phyloP scores from a whole-genome alignment of 2,113 vertebrate species.

The Petrocephalus microphthalmus region DNA sequence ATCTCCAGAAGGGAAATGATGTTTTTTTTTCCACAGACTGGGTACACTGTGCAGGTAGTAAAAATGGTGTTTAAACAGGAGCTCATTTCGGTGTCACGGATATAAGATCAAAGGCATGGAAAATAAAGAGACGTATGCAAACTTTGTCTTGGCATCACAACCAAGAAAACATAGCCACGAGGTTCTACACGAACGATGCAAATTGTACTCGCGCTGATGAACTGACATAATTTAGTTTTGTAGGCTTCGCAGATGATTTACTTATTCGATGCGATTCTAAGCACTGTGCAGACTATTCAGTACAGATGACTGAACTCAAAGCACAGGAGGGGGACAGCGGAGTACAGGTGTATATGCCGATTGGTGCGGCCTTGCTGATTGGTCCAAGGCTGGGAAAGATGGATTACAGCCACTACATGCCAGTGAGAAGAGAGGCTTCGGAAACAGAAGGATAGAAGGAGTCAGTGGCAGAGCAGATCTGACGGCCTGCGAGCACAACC shows the following conservation, averaged over 20 bases:
- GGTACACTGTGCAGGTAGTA: background rate
- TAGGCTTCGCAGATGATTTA: background rate
- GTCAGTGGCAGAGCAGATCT: background rate
- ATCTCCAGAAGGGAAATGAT: slow-evolving; percentile 10
- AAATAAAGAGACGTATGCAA: background rate
- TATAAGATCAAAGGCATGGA: background rate
- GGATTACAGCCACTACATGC: background rate
- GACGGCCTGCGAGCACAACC: background rate
- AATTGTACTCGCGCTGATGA: background rate
- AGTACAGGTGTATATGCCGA: background rate
- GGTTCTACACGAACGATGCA: background rate
- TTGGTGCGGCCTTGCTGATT: background rate
- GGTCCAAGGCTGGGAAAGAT: slow-evolving; percentile 15
- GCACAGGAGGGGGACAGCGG: background rate
- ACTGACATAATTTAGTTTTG: background rate
- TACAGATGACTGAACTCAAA: background rate
- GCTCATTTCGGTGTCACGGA: background rate
- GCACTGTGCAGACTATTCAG: background rate
- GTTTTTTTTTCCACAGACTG: slow-evolving; percentile 17
- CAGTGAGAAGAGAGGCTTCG: background rate
- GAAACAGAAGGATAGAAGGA: background rate
- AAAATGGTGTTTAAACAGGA: background rate
- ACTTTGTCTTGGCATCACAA: background rate
- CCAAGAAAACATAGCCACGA: background rate
- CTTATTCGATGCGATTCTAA: background rate